A percentile compares a stretch with the other conserved stretches of the same genome.
These are phyloP conservation scores for Tyrophagus putrescentiae DNA, from an alignment of 1,140 invertebrate species.

Conservation along the genomic window DNA sequence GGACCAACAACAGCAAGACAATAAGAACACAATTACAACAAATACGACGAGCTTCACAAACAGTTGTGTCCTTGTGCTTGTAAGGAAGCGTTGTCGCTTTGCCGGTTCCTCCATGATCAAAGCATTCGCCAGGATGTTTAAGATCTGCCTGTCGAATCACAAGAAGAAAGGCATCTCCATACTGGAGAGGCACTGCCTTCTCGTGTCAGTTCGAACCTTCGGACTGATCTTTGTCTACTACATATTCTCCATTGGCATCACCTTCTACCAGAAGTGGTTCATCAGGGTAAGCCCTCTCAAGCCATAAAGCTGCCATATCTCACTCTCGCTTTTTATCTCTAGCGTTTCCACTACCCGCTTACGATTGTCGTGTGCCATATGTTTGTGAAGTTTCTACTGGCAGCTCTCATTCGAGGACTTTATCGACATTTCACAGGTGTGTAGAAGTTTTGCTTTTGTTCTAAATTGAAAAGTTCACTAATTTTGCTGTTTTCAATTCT, in stretches of 20 bases:
- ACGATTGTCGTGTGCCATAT: slow-evolving; percentile 67
- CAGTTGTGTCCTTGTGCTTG: too few species aligned
- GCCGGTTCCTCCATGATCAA: too few species aligned
- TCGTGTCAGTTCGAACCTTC: slow-evolving; percentile 23
- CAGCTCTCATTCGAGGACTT: slow-evolving; percentile 45
- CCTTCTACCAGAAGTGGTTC: slow-evolving; percentile 88
- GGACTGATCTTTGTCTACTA: slow-evolving; percentile 58
- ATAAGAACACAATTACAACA: too few species aligned
- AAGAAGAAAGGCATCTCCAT: neutral
- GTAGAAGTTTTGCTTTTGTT: slow-evolving; percentile 12
- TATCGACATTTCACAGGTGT: slow-evolving; percentile 23
- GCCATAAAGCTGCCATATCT: neutral
- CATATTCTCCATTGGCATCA: slow-evolving; percentile 76
- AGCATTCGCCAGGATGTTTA: too few species aligned
- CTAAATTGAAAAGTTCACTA: slow-evolving; percentile 15
- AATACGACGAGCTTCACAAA: too few species aligned
- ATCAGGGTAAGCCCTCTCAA: slow-evolving; percentile 48
- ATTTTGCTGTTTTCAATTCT: too few species aligned
- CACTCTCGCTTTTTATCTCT: slow-evolving; percentile 32
- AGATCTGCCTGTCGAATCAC: too few species aligned
- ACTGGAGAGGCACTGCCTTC: slow-evolving; percentile 1
- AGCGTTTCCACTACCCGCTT: slow-evolving; percentile 66
- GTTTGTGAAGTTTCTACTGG: slow-evolving; percentile 61
- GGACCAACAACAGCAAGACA: too few species aligned
- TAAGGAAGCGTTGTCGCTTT: too few species aligned